Evolutionary conservation across 1,140 invertebrate species (phyloP), one percentile per base, ranked within the genome.

Genomic region (Rhagoletis zephyria): DNA sequence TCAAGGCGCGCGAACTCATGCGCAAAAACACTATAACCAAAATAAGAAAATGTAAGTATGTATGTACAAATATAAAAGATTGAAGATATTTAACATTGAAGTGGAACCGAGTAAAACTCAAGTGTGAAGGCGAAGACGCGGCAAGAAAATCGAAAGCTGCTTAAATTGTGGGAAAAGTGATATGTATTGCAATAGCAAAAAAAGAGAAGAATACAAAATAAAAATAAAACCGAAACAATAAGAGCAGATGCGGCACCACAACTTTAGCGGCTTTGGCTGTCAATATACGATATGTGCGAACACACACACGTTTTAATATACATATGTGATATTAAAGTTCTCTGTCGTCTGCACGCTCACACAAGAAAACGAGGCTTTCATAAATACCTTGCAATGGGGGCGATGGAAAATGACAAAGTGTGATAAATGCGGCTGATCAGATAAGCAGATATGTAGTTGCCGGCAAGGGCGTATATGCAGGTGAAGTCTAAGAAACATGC

Each of bases 341-440:
- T 30, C 30, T 30, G 30, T 30, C 30, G 30, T 30, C 30, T 30
- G 30, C 30, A 30, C 30, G 30, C 30, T 30, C 30, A 30, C 30
- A 30, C 30, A 30, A 30, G 51, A 56, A 56, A 56, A 56, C 51
- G 51, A 56, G 5, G 51, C 51, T 56, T 10, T 56, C 51, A 56
- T 3, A 30, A 30, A 30, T 30, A 30, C 51, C 51, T 7, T 56
- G 51, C 5, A 10, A 56, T 56, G 51, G 10, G 30, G 19, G 40
- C 64, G 40, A 30, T 67, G 64, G 64, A 30, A 67, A 67, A 67
- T 67, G 64, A 67, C 64, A 67, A 42, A 67, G 64, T 67, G 64
- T 67, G 64, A 67, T 67, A 67, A 67, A 67, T 67, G 64, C 64
- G 64, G 64, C 64, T 67, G 64, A 67, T 67, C 64, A 30, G 19